Base-by-base conservation (phyloP, 2,888 invertebrate genomes). In the Helicoverpa assulta region DNA sequence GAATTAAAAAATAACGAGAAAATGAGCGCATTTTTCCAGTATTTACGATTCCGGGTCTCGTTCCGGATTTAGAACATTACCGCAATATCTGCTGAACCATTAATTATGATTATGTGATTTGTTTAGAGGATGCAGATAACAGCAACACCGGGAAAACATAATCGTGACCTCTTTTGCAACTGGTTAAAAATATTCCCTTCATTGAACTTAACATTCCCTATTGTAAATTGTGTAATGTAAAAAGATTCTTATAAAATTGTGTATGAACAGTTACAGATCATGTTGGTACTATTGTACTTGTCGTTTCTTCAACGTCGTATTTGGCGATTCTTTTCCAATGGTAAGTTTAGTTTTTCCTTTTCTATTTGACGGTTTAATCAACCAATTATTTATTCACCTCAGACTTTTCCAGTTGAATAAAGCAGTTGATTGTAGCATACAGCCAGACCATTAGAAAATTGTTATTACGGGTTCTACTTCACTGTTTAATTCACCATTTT, bases 261-360 rank as follows among this genome's bases (percentile, higher is more conserved):
- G 40, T 47, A 47, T 47, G 70, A 56, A 26, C n/a, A 95, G 95
- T 71, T 95, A 95, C 77, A 60, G 79, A 43, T 76, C 88, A 1
- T 94, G 94, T 73, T 94, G 90, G 89, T 95, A 95, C 73, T 95
- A 92, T 73, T 91, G 92, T 67, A 82, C 92, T 5, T 92, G 94
- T 71, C 93, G 94, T 0, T 85, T 93, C 51, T 93, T 90, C 73
- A 94, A 95, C 70, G 89, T 92, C 2, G 88, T 94, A 66, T 95
- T 95, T 82, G 95, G 95, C 2, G 95, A 95, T 75, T 76, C 91
- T 2, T 95, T 92, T 86, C 94, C 95, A 33, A 55, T 91, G 65
- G 95, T 95, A 81, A 91, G 89, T 66, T 12, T n/a, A 47, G 26
- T 26, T 26, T 26, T 3, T 26, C 26, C 26, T 26, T 26, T 26